These are phyloP conservation scores for Chorisops tibialis DNA, from an alignment of 2,888 invertebrate species.

Conservation along the genomic window DNA sequence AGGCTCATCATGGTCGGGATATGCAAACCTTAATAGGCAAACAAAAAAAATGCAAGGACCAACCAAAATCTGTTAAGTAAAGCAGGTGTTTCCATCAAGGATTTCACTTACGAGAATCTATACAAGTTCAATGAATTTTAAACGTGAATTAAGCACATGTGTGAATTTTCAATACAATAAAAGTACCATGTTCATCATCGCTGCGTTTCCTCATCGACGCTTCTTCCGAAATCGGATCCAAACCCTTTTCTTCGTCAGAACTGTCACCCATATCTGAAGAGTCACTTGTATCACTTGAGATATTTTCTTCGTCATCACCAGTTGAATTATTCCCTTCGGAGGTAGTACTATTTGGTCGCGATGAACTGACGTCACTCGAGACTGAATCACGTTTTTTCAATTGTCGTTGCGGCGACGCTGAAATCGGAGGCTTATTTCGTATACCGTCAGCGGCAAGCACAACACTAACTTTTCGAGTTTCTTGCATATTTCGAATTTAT, in stretches of 20 bases:
- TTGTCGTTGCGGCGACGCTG: constrained; percentile 16
- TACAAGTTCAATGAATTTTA: too few relatives aligned
- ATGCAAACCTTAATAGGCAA: too few relatives aligned
- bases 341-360: constrained; percentile 34
- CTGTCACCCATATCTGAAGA: constrained; percentile 1
- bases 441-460: constrained; percentile 33
- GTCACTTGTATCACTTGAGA: constrained; percentile 6
- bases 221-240: constrained; percentile 34
- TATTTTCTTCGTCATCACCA: constrained; percentile 26
- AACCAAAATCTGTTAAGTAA: too few relatives aligned
- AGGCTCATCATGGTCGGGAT: too few relatives aligned
- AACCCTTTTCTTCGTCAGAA: constrained; percentile 13
- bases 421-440: constrained; percentile 33
- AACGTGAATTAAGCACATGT: constrained; percentile 8
- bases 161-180: constrained; percentile 7
- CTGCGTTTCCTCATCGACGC: constrained; percentile 28
- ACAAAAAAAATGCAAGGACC: too few relatives aligned
- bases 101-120: too few relatives aligned
- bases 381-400: constrained; percentile 31
- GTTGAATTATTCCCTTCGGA: constrained; percentile 27
- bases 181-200: constrained; percentile 32
- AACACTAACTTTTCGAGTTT: constrained; percentile 14
- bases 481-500: constrained; percentile 7
- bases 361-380: constrained; percentile 31
- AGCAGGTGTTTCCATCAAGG: too few relatives aligned